phyloP scores from a whole-genome alignment of 2,888 invertebrate genomes.

The Cerastis rubricosa region DNA sequence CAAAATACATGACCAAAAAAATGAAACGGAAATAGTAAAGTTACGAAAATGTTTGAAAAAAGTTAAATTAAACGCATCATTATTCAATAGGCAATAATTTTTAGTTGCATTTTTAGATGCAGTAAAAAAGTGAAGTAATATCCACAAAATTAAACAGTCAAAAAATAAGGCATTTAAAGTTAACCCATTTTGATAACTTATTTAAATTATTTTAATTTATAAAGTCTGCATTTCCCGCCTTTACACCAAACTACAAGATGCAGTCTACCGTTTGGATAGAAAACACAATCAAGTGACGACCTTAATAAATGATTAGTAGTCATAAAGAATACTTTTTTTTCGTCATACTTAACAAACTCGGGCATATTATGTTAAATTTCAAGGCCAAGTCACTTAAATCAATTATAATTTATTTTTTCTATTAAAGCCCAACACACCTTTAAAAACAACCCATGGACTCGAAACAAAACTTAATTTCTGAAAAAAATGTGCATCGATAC shows the following conservation, averaged over 20 bases:
- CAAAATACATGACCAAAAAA: background rate
- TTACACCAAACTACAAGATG: background rate
- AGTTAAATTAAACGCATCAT: background rate
- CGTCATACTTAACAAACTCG: constrained; percentile 60
- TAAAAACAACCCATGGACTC: background rate
- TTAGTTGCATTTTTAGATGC: background rate
- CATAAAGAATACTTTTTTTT: constrained; percentile 48
- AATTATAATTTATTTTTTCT: background rate
- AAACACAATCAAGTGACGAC: background rate
- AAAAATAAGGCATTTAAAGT: background rate
- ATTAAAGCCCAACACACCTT: background rate
- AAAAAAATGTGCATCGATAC: constrained; percentile 43
- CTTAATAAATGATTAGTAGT: background rate
- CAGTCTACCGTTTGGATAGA: background rate
- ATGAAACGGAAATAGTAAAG: background rate
- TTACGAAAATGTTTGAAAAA: background rate
- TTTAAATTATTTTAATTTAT: background rate
- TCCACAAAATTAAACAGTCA: background rate
- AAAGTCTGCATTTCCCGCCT: background rate
- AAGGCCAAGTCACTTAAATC: constrained; percentile 86
- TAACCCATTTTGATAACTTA: background rate
- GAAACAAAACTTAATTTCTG: background rate
- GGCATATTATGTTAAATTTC: constrained; percentile 87
- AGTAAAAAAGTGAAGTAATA: too few species aligned
- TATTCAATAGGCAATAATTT: background rate